Base-by-base conservation (phyloP, 2,797 vertebrate species). In the Sparidentex hasta region DNA sequence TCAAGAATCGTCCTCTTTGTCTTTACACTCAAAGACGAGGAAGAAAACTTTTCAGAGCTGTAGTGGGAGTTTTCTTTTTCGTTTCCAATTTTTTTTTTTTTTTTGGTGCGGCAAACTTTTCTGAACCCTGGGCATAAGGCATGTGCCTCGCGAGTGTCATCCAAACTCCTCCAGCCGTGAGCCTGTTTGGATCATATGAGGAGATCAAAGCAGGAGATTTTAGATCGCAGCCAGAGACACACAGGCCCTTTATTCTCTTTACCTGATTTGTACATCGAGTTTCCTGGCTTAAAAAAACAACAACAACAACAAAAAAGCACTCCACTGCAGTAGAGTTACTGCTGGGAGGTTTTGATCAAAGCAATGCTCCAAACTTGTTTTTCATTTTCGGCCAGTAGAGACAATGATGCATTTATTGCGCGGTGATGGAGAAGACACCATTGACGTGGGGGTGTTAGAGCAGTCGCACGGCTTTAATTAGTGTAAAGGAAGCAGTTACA, bases 131-230 rank as follows among this genome's bases (percentile, higher is more conserved):
- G 85, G 82, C 88, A 88, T 85, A 55, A 88, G 79, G 75, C 92
- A 91, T 93, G 88, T 90, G 91, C 91, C 78, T 90, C 33, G n/a
- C 75, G 56, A 88, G 86, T 92, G 85, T 86, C 84, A 78, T 90
- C 85, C 74, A 12, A 84, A 84, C 86, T 90, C 88, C 90, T 91
- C 86, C 86, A 91, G 92, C 91, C 51, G 78, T 90, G 88, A 93
- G 88, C 78, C 86, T 88, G 82, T 90, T 91, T 67, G 90, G 84
- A 93, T 94, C 93, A 93, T 91, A 92, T 94, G 93, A 93, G 90
- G 66, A 92, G 91, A 94, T 94, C 90, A 93, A 92, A 94, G 91
- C 77, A 71, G 80, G 72, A 87, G 91, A 91, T 91, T 90, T 88
- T 76, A 72, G 69, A 88, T 84, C 93, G 83, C 88, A 80, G 33